Conservation (phyloP, 2,113 vertebrate species). For the Pogona vitticeps region DNA sequence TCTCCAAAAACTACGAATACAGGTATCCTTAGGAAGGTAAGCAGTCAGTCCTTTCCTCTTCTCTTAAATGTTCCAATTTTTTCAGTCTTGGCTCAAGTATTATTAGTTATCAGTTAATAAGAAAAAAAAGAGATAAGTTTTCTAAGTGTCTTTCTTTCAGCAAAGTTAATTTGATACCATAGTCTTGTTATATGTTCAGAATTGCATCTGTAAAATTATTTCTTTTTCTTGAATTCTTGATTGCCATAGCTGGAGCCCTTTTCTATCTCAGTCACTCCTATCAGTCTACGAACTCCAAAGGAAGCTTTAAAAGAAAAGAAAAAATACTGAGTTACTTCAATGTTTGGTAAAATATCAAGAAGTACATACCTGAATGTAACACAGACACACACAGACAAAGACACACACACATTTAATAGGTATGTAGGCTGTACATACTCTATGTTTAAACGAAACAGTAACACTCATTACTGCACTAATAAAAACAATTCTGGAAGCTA, state of each 20-base stretch:
- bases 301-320: constrained; percentile 82
- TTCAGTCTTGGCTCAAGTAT: constrained; percentile 81
- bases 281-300: constrained; percentile 94
- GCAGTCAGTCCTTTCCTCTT: constrained; percentile 54
- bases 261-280: constrained; percentile 96
- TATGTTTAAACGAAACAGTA: not conserved
- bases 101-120: constrained; percentile 84
- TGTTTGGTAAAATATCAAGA: constrained; percentile 26
- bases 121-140: constrained; percentile 79
- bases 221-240: constrained; percentile 92
- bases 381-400: not conserved
- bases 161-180: constrained; percentile 74
- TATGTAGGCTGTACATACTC: not conserved
- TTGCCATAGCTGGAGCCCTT: constrained; percentile 98
- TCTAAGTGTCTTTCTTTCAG: constrained; percentile 78
- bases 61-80: constrained; percentile 63
- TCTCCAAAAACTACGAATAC: constrained; percentile 57
- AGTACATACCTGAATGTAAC: not conserved
- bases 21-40: constrained; percentile 56
- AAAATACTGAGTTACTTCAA: constrained; percentile 18
- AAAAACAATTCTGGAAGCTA: not conserved
- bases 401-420: not conserved
- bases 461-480: not conserved
- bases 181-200: constrained; percentile 63
- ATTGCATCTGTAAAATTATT: constrained; percentile 75